Percentiles rank a stretch among this genome's conserved stretches.
phyloP scores from a whole-genome alignment of 1,140 invertebrate genomes.

The Neomicropteryx cornuta region DNA sequence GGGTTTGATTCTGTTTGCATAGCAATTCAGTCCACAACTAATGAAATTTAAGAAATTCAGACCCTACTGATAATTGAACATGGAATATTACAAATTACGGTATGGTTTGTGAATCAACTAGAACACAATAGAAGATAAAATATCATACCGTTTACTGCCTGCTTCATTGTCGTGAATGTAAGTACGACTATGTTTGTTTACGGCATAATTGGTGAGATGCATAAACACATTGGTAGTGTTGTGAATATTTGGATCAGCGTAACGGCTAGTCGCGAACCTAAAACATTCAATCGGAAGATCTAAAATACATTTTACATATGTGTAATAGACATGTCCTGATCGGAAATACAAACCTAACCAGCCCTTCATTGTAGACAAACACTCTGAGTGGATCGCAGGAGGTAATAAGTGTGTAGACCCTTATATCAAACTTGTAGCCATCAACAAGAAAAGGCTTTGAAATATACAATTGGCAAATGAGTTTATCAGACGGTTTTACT shows the following conservation, averaged over 20 bases:
- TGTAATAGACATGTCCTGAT: no score
- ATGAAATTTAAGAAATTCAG: no score
- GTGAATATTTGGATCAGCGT: conserved; percentile 63
- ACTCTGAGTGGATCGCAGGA: conserved; percentile 88
- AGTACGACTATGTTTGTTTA: conserved; percentile 83
- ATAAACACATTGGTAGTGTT: conserved; percentile 84
- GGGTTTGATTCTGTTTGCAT: no score
- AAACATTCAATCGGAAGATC: conserved; percentile 13
- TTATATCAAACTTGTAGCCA: conserved; percentile 94
- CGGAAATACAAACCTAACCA: conserved; percentile 55
- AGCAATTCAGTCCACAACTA: no score
- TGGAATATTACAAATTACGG: no score
- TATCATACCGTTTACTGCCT: conserved; percentile 66
- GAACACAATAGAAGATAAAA: conserved; percentile 6
- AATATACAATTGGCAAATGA: conserved; percentile 64
- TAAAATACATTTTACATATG: not conserved
- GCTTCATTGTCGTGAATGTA: conserved; percentile 62
- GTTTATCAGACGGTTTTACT: conserved; percentile 62
- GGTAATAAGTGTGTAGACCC: conserved; percentile 89
- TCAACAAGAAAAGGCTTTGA: conserved; percentile 77
- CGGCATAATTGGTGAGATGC: conserved; percentile 95
- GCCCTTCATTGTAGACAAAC: conserved; percentile 91
- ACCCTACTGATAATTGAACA: no score
- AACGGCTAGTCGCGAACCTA: conserved; percentile 78
- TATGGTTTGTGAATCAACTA: no score